A percentile compares a stretch with the other conserved stretches of the same genome.
Evolutionary conservation across 1,140 invertebrate genomes (phyloP).

Genomic region (Zaprionus ghesquierei): DNA sequence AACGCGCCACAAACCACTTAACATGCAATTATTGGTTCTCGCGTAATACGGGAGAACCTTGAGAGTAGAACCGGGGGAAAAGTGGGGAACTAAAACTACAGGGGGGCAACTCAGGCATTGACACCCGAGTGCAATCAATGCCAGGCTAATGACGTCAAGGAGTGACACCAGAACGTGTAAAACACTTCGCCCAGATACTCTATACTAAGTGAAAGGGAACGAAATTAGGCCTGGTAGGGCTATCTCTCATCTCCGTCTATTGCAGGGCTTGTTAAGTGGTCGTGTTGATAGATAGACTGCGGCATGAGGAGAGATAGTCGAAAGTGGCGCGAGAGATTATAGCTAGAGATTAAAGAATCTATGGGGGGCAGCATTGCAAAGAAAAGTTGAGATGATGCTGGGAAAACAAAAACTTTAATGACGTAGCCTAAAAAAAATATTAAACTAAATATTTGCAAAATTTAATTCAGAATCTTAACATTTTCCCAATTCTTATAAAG

Average conservation of each 20-base stretch:
- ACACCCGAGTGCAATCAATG: conserved; percentile 48
- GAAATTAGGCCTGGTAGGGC: neutral
- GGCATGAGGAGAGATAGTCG: neutral
- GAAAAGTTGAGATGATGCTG: neutral
- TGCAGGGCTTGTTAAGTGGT: conserved; percentile 1
- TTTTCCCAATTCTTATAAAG: no score
- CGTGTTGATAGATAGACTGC: neutral
- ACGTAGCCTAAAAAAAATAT: neutral
- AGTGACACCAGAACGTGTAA: conserved; percentile 3
- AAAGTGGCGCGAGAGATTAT: neutral
- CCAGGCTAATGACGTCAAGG: conserved; percentile 56
- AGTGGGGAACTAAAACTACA: neutral
- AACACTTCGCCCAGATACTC: neutral
- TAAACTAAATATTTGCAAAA: no score
- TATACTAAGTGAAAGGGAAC: neutral
- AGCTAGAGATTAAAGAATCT: neutral
- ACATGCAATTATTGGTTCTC: conserved; percentile 70
- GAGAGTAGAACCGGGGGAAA: neutral
- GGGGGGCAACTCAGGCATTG: conserved; percentile 21
- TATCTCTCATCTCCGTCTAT: neutral
- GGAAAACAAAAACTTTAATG: neutral
- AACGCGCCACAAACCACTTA: conserved; percentile 37
- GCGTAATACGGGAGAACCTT: conserved; percentile 42
- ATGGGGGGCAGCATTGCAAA: neutral
- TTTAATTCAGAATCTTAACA: no score